Percentiles rank a stretch among this genome's conserved stretches.
Conservation (phyloP, 2,888 invertebrate genomes). For the Leistus spinibarbis region DNA sequence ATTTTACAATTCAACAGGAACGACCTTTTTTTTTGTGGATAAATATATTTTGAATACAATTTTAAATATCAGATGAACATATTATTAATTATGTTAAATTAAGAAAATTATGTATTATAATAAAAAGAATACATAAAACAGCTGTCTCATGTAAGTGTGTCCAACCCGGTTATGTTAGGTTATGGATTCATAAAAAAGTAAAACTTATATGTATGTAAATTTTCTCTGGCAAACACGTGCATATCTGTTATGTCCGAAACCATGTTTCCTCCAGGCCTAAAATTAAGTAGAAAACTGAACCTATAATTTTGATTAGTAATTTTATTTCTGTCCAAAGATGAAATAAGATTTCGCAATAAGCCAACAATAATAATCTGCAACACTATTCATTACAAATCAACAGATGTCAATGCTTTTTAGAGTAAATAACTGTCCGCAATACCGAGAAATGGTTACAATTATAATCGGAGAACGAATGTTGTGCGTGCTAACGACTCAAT, state of each 20-base stretch:
- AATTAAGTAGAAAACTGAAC: background rate
- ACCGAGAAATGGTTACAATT: constrained; percentile 34
- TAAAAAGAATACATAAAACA: background rate
- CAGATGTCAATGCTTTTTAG: constrained; percentile 30
- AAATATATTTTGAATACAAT: no score
- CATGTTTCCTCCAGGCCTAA: background rate
- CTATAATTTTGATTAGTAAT: background rate
- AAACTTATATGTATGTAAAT: background rate
- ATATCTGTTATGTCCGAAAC: background rate
- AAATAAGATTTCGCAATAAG: background rate
- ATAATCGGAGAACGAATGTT: constrained; percentile 25
- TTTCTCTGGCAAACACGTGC: background rate
- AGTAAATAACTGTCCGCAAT: constrained; percentile 19
- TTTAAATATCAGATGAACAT: no score
- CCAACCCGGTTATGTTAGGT: background rate
- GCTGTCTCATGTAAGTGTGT: background rate
- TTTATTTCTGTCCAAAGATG: background rate
- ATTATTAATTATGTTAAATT: no score
- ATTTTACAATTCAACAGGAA: no score
- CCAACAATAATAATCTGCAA: background rate
- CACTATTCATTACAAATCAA: constrained; percentile 32
- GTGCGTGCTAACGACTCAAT: constrained; percentile 30
- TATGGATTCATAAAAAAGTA: background rate
- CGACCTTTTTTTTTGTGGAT: no score
- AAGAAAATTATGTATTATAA: no score